Base-by-base conservation (phyloP, 2,888 invertebrate genomes). In the Latheticus oryzae region DNA sequence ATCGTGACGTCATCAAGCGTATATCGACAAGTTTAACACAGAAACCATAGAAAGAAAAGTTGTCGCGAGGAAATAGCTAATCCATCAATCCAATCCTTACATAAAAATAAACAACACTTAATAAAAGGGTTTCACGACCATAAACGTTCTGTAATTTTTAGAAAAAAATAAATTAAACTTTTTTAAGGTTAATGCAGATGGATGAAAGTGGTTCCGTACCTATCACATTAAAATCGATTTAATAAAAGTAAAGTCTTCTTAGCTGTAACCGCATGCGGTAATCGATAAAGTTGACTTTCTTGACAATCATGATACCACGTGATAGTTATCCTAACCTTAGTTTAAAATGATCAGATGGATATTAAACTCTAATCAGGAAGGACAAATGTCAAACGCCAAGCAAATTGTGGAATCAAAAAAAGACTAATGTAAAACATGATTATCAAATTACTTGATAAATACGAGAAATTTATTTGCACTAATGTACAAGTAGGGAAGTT, bases 171-270 rank as follows among this genome's bases (percentile, higher is more conserved):
- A 28, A 28, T 28, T 28, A 48, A n/a, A n/a, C n/a, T n/a, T n/a
- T 8, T 28, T 42, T 23, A 8, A 53, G 52, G 60, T 59, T 60
- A 61, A 59, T 57, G 64, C 65, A 65, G 64, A 58, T 60, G 57
- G 64, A 60, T 58, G 51, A 61, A 63, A 64, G 58, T 62, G 57
- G 62, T 61, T 62, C 67, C 66, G 70, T 70, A 63, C 70, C 69
- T 70, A 70, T 70, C 69, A 69, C 70, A 63, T 64, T 61, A 61
- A 60, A 63, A 70, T 70, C 70, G 70, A 70, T 70, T 64, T 61
- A 64, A 67, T 66, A 67, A 64, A 59, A 58, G 54, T 59, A 58
- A 45, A 53, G 38, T 50, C 48, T 59, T 60, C 58, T 55, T 58
- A 53, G 54, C 51, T 35, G 53, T 32, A 60, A 48, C 61, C 56